Evolutionary conservation across 1,140 invertebrate genomes (phyloP).

Genomic region (Euwallacea similis): DNA sequence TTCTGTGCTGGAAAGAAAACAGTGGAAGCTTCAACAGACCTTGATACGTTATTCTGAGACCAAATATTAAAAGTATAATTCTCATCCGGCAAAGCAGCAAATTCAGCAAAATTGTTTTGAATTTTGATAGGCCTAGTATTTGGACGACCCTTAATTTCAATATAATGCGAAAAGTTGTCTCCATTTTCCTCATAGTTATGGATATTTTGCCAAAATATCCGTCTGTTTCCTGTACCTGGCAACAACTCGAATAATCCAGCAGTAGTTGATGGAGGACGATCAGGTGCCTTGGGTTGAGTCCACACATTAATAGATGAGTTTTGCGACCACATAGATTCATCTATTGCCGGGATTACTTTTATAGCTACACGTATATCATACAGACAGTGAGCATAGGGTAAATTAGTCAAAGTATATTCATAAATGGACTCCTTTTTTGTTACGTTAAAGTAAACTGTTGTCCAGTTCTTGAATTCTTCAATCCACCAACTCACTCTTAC

Average conservation of each 20-base stretch:
- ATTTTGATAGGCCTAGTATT: slow-evolving; percentile 52
- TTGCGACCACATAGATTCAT: slow-evolving; percentile 65
- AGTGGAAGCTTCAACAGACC: slow-evolving; percentile 58
- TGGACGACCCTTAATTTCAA: slow-evolving; percentile 53
- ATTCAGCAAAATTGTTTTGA: slow-evolving; percentile 59
- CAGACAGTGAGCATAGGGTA: slow-evolving; percentile 65
- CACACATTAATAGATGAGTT: slow-evolving; percentile 60
- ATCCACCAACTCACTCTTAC: slow-evolving; percentile 57
- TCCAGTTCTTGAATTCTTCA: slow-evolving; percentile 17
- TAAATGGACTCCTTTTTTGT: slow-evolving; percentile 6
- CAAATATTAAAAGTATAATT: slow-evolving; percentile 59
- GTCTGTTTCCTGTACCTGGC: slow-evolving; percentile 55
- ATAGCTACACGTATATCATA: slow-evolving; percentile 71
- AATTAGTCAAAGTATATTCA: slow-evolving; percentile 57
- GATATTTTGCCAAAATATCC: slow-evolving; percentile 72
- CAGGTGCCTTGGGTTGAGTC: slow-evolving; percentile 64
- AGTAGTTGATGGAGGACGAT: slow-evolving; percentile 62
- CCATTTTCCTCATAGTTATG: slow-evolving; percentile 63
- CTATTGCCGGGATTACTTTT: slow-evolving; percentile 58
- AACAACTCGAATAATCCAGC: slow-evolving; percentile 66
- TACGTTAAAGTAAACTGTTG: not conserved
- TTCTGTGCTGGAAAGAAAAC: slow-evolving; percentile 63
- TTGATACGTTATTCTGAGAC: slow-evolving; percentile 63
- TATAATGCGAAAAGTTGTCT: slow-evolving; percentile 57
- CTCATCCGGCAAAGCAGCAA: slow-evolving; percentile 54